Evolutionary conservation across 2,113 vertebrate species (phyloP).

Genomic region (Alectura lathami): DNA sequence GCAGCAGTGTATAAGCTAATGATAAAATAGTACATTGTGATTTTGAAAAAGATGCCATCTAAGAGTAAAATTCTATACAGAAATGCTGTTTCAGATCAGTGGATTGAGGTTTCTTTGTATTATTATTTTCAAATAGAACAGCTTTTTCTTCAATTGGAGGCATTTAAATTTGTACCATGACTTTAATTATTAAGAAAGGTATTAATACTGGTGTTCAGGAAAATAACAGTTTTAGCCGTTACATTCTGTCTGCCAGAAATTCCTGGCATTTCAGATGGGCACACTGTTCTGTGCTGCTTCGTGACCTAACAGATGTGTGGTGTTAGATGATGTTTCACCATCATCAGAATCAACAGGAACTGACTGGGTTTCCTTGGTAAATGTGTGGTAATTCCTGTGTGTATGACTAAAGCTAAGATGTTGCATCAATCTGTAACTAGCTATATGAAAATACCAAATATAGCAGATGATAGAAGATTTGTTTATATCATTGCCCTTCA

Average conservation of each 20-base stretch:
- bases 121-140: background rate
- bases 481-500: background rate
- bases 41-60: conserved; percentile 43
- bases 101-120: background rate
- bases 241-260: background rate
- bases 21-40: conserved; percentile 58
- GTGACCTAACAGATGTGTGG: background rate
- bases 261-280: background rate
- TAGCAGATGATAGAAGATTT: background rate
- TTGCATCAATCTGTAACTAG: background rate
- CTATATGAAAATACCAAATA: background rate
- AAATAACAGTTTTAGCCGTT: background rate
- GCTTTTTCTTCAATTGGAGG: background rate
- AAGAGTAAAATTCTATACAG: background rate
- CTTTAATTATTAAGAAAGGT: background rate
- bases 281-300: background rate
- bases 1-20: conserved; percentile 57
- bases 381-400: background rate
- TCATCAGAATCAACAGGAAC: background rate
- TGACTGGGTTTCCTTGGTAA: background rate
- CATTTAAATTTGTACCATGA: background rate
- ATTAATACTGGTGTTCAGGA: background rate
- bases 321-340: background rate
- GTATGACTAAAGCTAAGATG: background rate
- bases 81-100: conserved; percentile 8